Percentiles rank a stretch among this genome's conserved stretches.
Evolutionary conservation across 1,140 invertebrate species (phyloP).

Genomic region (Hirudo medicinalis): DNA sequence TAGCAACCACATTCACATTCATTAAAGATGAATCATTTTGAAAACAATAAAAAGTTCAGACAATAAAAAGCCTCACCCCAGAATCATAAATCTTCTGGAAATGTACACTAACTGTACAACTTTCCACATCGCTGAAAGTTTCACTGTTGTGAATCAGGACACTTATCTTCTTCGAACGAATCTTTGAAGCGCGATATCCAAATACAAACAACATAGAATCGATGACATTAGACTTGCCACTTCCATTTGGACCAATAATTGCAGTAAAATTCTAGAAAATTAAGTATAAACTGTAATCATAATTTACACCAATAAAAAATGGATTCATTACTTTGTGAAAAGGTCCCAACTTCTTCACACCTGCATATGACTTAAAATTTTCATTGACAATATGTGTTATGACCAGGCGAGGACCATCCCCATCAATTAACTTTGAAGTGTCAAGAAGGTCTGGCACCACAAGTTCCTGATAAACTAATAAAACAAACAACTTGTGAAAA

Average conservation of each 20-base stretch:
- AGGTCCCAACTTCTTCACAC: conserved; percentile 51
- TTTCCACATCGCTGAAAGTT: conserved; percentile 58
- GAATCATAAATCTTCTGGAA: conserved; percentile 76
- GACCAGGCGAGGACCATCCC: conserved; percentile 54
- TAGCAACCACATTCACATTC: too few relatives aligned
- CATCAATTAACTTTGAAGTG: conserved; percentile 20
- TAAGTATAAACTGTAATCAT: background rate
- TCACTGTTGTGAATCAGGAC: conserved; percentile 88
- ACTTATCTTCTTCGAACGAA: conserved; percentile 87
- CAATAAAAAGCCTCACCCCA: conserved; percentile 32
- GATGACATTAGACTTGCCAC: conserved; percentile 97
- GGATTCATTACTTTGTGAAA: conserved; percentile 42
- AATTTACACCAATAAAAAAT: conserved; percentile 5
- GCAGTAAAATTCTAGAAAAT: conserved; percentile 72
- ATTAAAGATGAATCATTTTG: too few relatives aligned
- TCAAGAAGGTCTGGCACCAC: conserved; percentile 8
- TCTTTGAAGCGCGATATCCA: conserved; percentile 86
- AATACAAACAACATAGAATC: conserved; percentile 99
- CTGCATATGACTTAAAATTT: conserved; percentile 96
- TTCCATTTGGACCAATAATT: conserved; percentile 98
- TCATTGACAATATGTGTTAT: conserved; percentile 81
- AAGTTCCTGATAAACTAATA: background rate
- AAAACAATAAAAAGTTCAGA: conserved; percentile 17
- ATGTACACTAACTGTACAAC: conserved; percentile 75
- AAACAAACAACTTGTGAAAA: too few relatives aligned